Base-by-base conservation (phyloP, 2,888 invertebrate genomes). In the Omphaloscelis lunosa region DNA sequence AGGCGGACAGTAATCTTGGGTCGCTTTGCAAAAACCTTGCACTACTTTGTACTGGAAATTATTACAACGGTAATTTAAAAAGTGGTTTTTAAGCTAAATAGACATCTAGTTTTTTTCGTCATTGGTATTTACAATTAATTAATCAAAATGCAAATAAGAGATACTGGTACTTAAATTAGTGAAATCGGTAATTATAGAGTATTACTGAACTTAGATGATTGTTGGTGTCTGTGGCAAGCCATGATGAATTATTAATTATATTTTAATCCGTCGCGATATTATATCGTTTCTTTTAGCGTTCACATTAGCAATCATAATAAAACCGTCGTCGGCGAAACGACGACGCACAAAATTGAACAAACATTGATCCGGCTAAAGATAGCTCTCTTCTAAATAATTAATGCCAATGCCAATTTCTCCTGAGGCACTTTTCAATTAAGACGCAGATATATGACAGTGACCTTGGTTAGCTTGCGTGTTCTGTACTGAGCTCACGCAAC, bases 11-110 rank as follows among this genome's bases (percentile, higher is more conserved):
- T 98, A 98, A 76, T 98, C 98, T 90, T 98, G 98, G 0, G 98
- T 98, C 15, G 98, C 98, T 89, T 98, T 98, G 92, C 99, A 99
- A 91, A 98, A 98, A 0, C 98, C 98, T 91, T 98, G 98, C 72
- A 99, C 98, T 2, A 98, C 98, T 91, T 98, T 98, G 90, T 98
- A 97, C 98, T 98, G 95, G 29, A 97, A 97, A 77, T 80, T n/a
- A 59, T 23, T 17, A 27, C 0, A 29, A 20, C 3, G 7, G 12
- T 65, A 0, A 53, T 48, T 23, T 51, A 23, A 53, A 53, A 53
- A 53, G 23, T 53, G 9, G 1, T 53, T 53, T 23, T 53, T 53
- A 23, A 53, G 11, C 23, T 53, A 23, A 8, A 9, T 23, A 23
- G 51, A 51, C 23, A 9, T 51, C 20, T 20, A 51, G 20, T 51